Conservation (phyloP, 1,140 invertebrate genomes). For the Drosophila leontia region DNA sequence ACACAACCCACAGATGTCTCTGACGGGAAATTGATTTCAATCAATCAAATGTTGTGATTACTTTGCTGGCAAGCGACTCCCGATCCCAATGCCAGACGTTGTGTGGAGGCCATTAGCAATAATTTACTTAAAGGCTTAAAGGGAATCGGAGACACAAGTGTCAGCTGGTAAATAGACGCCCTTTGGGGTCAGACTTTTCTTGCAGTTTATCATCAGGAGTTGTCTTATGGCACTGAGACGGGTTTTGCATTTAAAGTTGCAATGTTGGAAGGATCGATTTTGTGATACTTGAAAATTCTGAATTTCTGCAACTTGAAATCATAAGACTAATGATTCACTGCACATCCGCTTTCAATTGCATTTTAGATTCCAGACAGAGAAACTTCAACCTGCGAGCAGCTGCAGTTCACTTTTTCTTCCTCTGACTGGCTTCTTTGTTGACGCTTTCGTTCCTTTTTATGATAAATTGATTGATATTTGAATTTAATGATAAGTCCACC, state of each 20-base stretch:
- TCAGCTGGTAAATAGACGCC: constrained; percentile 39
- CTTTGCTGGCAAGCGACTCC: constrained; percentile 60
- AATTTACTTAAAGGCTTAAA: constrained; percentile 80
- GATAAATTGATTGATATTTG: constrained; percentile 84
- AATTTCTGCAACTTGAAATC: neutral
- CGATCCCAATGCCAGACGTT: constrained; percentile 24
- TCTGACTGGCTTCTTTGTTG: constrained; percentile 39
- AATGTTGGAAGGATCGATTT: neutral
- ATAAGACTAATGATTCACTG: constrained; percentile 15
- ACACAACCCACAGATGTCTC: constrained; percentile 49
- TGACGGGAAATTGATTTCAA: constrained; percentile 83
- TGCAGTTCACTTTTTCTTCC: constrained; percentile 6
- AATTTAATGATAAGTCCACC: constrained; percentile 75
- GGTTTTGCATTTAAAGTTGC: neutral
- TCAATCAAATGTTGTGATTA: constrained; percentile 84
- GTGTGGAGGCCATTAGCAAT: constrained; percentile 73
- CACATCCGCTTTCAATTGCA: constrained; percentile 10
- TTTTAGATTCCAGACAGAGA: constrained; percentile 8
- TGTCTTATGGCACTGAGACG: neutral
- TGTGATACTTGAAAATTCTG: neutral
- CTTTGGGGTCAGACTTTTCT: constrained; percentile 3
- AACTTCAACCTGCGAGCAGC: constrained; percentile 9
- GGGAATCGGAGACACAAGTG: constrained; percentile 56
- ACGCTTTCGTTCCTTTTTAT: constrained; percentile 53
- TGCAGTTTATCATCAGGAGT: neutral